Evolutionary conservation across 2,797 vertebrate genomes (phyloP).

Genomic region (Anas bernieri): DNA sequence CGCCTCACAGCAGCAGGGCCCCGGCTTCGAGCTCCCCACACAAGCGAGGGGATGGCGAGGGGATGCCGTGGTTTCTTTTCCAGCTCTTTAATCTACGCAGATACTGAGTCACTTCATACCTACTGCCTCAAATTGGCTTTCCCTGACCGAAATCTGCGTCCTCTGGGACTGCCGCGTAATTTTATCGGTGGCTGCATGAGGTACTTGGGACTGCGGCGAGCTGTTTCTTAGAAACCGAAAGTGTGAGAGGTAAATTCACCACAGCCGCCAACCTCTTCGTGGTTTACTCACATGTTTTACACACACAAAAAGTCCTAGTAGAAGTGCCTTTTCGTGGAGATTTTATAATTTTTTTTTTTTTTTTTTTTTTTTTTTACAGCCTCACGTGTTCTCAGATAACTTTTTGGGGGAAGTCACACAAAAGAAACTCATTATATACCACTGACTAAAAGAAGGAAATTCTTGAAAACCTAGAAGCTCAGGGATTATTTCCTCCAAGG

Average conservation of each 20-base stretch:
- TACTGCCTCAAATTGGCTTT: neutral
- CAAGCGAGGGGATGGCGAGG: neutral
- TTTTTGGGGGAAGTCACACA: neutral
- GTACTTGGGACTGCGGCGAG: neutral
- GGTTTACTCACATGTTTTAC: neutral
- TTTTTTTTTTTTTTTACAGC: neutral
- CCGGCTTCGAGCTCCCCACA: neutral
- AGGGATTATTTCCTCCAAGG: neutral
- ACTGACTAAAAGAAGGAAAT: neutral
- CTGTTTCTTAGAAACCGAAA: neutral
- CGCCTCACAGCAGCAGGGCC: neutral
- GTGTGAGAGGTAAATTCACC: neutral
- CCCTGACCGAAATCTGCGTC: neutral
- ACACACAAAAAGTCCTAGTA: neutral
- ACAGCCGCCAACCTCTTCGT: neutral
- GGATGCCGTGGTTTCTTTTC: neutral
- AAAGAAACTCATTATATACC: neutral
- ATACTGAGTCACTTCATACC: neutral
- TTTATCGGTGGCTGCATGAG: neutral
- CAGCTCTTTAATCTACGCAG: neutral
- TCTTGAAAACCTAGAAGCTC: slow-evolving; percentile 8
- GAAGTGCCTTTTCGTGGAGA: neutral
- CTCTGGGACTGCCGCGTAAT: fast-evolving
- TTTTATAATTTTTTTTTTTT: neutral
- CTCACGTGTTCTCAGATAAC: neutral